phyloP scores from a whole-genome alignment of 2,888 invertebrate species.

The Linnaemya tessellans region DNA sequence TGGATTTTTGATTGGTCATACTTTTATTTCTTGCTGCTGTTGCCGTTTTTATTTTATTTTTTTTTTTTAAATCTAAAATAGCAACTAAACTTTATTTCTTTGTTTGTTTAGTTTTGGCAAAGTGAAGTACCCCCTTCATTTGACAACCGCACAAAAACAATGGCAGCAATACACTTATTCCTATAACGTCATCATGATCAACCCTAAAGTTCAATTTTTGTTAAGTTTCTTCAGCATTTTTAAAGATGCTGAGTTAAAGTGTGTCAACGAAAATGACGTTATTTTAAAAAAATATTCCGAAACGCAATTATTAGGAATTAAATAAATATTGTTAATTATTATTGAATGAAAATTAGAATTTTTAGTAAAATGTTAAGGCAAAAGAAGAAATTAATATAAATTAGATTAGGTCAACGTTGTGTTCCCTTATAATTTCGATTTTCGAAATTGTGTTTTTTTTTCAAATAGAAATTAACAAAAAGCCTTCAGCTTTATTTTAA shows the following conservation, averaged over 20 bases:
- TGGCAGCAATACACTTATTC: slow-evolving; percentile 7
- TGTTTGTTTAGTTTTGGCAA: slow-evolving; percentile 72
- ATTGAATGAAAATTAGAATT: neutral
- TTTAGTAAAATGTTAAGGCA: too few species aligned
- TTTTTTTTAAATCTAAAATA: slow-evolving; percentile 58
- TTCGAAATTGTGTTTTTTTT: too few species aligned
- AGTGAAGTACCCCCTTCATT: slow-evolving; percentile 65
- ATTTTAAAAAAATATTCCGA: neutral
- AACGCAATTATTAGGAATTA: neutral
- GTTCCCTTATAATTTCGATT: too few species aligned
- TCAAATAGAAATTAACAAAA: too few species aligned
- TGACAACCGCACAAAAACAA: slow-evolving; percentile 37
- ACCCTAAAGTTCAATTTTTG: slow-evolving; percentile 29
- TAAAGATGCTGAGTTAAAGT: slow-evolving; percentile 41
- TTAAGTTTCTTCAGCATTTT: slow-evolving; percentile 1
- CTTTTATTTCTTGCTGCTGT: slow-evolving; percentile 69
- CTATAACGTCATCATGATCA: slow-evolving; percentile 35
- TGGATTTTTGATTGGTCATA: slow-evolving; percentile 82
- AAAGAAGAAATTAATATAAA: too few species aligned
- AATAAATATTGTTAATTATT: neutral
- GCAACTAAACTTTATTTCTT: slow-evolving; percentile 70
- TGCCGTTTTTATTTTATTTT: slow-evolving; percentile 34
- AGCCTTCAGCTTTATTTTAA: too few species aligned
- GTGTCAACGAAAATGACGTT: neutral
- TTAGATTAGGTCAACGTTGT: too few species aligned